These are phyloP conservation scores for Pyrgilauda ruficollis DNA, from an alignment of 2,113 vertebrate species.

Conservation along the genomic window DNA sequence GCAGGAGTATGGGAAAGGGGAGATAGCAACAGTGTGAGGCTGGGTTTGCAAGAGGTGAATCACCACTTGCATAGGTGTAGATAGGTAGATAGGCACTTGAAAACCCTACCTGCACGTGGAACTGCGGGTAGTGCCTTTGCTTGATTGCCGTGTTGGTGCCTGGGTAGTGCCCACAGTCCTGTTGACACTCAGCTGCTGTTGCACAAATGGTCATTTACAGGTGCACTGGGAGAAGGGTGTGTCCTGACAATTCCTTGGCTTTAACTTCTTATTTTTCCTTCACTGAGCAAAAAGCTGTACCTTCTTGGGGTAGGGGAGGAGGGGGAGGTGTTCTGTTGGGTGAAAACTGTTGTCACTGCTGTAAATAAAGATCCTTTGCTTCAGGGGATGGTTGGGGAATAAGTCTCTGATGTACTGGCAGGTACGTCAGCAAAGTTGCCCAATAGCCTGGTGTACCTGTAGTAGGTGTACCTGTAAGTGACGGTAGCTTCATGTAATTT, in stretches of 20 bases:
- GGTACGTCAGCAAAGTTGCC: neutral
- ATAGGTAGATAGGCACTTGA: neutral
- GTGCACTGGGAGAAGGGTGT: conserved; percentile 13
- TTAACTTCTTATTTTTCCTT: neutral
- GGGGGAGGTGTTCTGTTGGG: neutral
- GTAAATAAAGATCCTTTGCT: neutral
- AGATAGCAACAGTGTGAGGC: neutral
- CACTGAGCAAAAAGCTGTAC: neutral
- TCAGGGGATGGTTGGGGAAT: neutral
- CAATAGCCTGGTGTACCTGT: neutral
- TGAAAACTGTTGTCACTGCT: neutral
- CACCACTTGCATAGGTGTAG: neutral
- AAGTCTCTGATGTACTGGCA: neutral
- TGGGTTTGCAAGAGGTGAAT: neutral
- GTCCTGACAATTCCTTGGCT: neutral
- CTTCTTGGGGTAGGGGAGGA: neutral
- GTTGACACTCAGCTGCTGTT: neutral
- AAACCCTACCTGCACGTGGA: neutral
- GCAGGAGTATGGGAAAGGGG: neutral
- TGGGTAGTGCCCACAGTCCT: neutral
- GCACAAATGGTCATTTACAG: conserved; percentile 17
- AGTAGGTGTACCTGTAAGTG: neutral
- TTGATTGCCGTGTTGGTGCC: neutral
- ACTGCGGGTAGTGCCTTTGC: neutral
- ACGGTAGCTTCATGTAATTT: neutral